phyloP scores from a whole-genome alignment of 2,888 invertebrate species.

The Plutella xylostella region DNA sequence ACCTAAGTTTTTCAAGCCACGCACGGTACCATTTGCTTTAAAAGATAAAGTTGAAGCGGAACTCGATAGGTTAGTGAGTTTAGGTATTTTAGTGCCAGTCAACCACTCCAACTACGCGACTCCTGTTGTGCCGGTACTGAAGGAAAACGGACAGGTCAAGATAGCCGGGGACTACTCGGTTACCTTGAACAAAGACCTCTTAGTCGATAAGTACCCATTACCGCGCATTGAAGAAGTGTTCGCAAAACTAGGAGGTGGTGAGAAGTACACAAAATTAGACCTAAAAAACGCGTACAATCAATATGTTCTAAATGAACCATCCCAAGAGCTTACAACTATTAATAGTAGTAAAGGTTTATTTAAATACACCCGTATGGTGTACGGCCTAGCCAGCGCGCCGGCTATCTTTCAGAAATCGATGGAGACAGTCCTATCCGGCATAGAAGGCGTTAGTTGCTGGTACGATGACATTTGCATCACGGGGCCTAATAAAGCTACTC shows the following conservation, averaged over 20 bases:
- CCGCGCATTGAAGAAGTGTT: conserved; percentile 23
- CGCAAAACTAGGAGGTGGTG: conserved; percentile 17
- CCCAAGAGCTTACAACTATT: conserved; percentile 15
- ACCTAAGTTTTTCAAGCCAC: conserved; percentile 21
- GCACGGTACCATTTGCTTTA: conserved; percentile 24
- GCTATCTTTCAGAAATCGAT: conserved; percentile 3
- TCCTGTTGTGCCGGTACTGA: conserved; percentile 17
- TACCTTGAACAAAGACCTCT: conserved; percentile 19
- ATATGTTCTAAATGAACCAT: conserved; percentile 11
- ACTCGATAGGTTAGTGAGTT: neutral
- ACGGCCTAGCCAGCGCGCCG: neutral
- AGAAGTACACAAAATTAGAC: conserved; percentile 19
- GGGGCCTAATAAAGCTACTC: neutral
- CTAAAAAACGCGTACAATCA: conserved; percentile 18
- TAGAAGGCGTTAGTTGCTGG: neutral
- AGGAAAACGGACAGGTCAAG: conserved; percentile 16
- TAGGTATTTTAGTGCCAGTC: conserved; percentile 1
- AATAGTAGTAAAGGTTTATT: conserved; percentile 17
- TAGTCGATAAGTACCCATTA: conserved; percentile 20
- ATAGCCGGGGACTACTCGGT: conserved; percentile 21
- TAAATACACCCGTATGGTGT: conserved; percentile 3
- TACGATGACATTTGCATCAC: conserved; percentile 5
- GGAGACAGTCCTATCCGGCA: neutral
- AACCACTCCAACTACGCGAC: neutral
- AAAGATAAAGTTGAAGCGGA: conserved; percentile 19